Evolutionary conservation across 1,140 invertebrate species (phyloP), one percentile per base, ranked within the genome.

Genomic region (Harpegnathos saltator): DNA sequence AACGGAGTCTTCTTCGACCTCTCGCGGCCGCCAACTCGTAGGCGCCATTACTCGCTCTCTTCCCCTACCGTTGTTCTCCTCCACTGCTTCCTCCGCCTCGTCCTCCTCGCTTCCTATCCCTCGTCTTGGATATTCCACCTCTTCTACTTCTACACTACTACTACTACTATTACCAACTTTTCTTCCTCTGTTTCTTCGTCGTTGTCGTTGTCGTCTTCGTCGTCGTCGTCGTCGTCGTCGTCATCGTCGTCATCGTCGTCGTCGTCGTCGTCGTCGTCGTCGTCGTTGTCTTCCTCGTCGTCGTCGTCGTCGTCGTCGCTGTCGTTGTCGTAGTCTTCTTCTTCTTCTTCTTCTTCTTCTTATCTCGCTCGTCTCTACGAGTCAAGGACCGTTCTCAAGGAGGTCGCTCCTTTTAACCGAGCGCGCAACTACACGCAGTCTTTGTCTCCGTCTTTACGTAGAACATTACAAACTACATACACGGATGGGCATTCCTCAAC

Each of bases 321-420:
- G 44, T 80, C 59, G 38, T 75, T 22, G 78, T 82, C 77, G 85
- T n/a, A n/a, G 77, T 83, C 19, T 72, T 44, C 38, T 3, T 44
- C 3, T 33, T 68, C 66, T 72, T 82, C n/a, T 68, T 75, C 33
- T 52, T 82, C 26, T 68, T 77, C 77, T 66, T 81, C 66, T 84
- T 82, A 86, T 88, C 85, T 86, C 24, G 80, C 44, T 78, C 62
- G 83, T 85, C 85, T 88, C 88, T 85, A 91, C 90, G 93, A 94
- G 94, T 94, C 94, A 94, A 94, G 91, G 93, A 94, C 94, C 94
- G 92, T 94, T 94, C 93, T 94, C 94, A 94, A 94, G 94, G 94
- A 94, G 93, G 93, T 93, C 91, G 93, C 91, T 92, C 84, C 82
- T 91, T 91, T 90, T 88, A 89, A 87, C 84, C 84, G 66, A 80